Evolutionary conservation across 2,888 invertebrate species (phyloP), one percentile per base, ranked within the genome.

Genomic region (Phaedon cochleariae): DNA sequence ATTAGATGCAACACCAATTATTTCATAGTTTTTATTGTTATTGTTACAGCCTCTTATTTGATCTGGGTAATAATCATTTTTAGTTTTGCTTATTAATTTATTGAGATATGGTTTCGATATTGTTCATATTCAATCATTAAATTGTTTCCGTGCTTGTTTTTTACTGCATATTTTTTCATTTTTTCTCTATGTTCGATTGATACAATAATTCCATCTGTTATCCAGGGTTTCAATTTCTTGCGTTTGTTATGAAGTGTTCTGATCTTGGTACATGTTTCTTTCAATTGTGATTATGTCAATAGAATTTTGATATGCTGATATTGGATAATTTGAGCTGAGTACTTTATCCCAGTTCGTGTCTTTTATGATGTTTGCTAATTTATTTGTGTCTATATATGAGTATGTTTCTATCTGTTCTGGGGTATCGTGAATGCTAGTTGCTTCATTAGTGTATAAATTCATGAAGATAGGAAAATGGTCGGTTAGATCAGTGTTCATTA

Each of bases 391-490:
- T 15, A 45, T 3, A 45, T 12, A 45, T 45, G 45, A 45, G n/a
- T n/a, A n/a, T n/a, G n/a, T n/a, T n/a, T n/a, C n/a, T n/a, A n/a
- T n/a, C n/a, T n/a, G n/a, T n/a, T 29, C 29, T n/a, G 7, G 7
- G 29, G 29, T 29, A 29, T 29, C 7, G 29, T 29, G 29, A n/a
- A n/a, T n/a, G 7, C 7, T 29, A 29, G 29, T 29, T 29, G 29
- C 4, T 29, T 29, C 45, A 17, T 45, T 45, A 17, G 45, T 15
- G 10, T 45, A 10, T 12, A 31, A 26, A 18, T 31, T 53, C 53
- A 53, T 31, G 53, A 53, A 53, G 31, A 53, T 53, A 18, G 53
- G 53, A 53, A 53, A 51, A 51, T 51, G 51, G 18, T 51, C 51
- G 6, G 21, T 9, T 2, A 51, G 20, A 51, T 51, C 12, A 15